phyloP scores from a whole-genome alignment of 2,888 invertebrate genomes.

The Lissonota sp. region DNA sequence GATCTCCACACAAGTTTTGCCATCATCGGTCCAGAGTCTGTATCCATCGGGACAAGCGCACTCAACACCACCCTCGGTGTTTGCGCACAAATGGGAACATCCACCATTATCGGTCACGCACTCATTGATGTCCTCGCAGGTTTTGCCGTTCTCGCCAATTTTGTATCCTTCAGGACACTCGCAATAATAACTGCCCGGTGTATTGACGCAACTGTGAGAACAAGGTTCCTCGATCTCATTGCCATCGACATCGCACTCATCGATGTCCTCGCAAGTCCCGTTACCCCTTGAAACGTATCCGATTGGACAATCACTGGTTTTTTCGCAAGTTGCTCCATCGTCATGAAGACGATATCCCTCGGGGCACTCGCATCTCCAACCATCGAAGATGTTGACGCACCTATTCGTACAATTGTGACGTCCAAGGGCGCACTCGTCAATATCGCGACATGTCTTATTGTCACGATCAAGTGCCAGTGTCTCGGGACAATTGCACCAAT shows the following conservation, averaged over 20 bases:
- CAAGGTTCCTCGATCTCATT: slow-evolving; percentile 77
- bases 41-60: slow-evolving; percentile 84
- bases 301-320: slow-evolving; percentile 73
- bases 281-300: slow-evolving; percentile 78
- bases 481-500: slow-evolving; percentile 84
- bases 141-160: slow-evolving; percentile 77
- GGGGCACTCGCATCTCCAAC: slow-evolving; percentile 85
- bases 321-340: slow-evolving; percentile 78
- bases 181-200: slow-evolving; percentile 87
- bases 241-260: slow-evolving; percentile 83
- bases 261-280: slow-evolving; percentile 82
- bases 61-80: slow-evolving; percentile 79
- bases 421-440: slow-evolving; percentile 83
- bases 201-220: slow-evolving; percentile 86
- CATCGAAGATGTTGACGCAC: slow-evolving; percentile 82
- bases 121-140: slow-evolving; percentile 79
- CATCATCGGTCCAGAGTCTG: slow-evolving; percentile 82
- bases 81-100: slow-evolving; percentile 84
- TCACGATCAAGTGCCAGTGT: slow-evolving; percentile 81
- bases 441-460: slow-evolving; percentile 82
- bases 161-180: slow-evolving; percentile 85
- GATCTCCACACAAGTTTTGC: slow-evolving; percentile 83
- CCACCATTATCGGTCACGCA: slow-evolving; percentile 85
- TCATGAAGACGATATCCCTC: slow-evolving; percentile 78
- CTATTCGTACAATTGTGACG: slow-evolving; percentile 75